phyloP scores from a whole-genome alignment of 1,140 invertebrate genomes.

The Riptortus pedestris region DNA sequence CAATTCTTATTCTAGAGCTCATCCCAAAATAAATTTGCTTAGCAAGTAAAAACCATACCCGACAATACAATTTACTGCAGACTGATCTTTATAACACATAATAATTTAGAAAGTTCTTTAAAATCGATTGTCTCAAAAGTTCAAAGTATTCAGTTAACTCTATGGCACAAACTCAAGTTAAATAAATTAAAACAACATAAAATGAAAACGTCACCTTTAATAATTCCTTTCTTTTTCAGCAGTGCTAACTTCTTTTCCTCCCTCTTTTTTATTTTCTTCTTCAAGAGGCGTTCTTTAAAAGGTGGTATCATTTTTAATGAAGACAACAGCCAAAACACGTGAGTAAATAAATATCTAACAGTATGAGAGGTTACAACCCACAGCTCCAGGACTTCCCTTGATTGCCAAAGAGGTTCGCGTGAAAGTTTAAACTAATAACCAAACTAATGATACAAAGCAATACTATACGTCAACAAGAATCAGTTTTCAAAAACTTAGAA shows the following conservation, averaged over 20 bases:
- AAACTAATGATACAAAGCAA: too few relatives aligned
- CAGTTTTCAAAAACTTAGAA: too few relatives aligned
- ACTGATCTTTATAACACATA: neutral
- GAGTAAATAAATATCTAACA: neutral
- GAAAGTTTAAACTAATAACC: too few relatives aligned
- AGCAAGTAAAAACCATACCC: neutral
- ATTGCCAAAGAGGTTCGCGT: too few relatives aligned
- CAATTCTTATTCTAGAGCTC: too few relatives aligned
- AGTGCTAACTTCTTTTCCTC: neutral
- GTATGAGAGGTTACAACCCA: too few relatives aligned
- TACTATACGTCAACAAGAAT: too few relatives aligned
- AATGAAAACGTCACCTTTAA: neutral
- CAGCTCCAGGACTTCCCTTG: too few relatives aligned
- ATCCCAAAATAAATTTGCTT: neutral
- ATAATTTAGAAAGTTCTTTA: neutral
- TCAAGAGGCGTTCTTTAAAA: neutral
- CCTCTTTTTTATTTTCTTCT: slow-evolving; percentile 6
- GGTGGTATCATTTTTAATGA: neutral
- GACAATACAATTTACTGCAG: neutral
- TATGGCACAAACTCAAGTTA: neutral
- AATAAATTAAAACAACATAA: neutral
- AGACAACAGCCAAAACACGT: neutral
- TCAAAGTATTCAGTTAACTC: neutral
- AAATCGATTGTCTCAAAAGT: neutral
- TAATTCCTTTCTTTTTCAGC: slow-evolving; percentile 4